These are phyloP conservation scores for Brachyhypopomus occidentalis DNA, from an alignment of 2,113 vertebrate species.

Conservation along the genomic window DNA sequence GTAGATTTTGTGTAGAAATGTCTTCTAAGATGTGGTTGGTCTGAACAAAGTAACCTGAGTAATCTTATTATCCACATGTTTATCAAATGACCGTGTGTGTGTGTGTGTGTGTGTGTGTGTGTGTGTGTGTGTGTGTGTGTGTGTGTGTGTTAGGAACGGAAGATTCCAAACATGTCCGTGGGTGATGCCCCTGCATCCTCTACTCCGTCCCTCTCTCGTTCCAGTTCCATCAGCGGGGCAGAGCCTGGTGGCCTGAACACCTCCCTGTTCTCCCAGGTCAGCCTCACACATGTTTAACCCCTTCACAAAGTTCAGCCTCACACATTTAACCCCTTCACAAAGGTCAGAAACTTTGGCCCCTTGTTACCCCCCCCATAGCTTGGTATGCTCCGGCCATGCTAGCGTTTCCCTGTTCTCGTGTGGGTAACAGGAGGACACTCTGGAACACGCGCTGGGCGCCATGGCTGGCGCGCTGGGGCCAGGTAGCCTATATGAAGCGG, in stretches of 20 bases:
- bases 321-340: too few relatives aligned
- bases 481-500: conserved; percentile 89
- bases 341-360: too few relatives aligned
- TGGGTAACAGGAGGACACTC: conserved; percentile 81
- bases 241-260: conserved; percentile 86
- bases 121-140: conserved; percentile 42
- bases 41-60: too few relatives aligned
- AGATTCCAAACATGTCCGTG: conserved; percentile 68
- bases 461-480: conserved; percentile 80
- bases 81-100: conserved; percentile 5
- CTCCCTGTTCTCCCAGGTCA: conserved; percentile 87
- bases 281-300: not conserved
- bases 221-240: conserved; percentile 89
- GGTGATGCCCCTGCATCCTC: conserved; percentile 81
- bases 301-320: too few relatives aligned
- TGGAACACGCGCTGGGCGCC: conserved; percentile 83
- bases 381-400: too few relatives aligned
- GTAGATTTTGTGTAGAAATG: too few relatives aligned
- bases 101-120: conserved; percentile 41
- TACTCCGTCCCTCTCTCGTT: conserved; percentile 90
- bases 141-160: conserved; percentile 80
- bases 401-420: not conserved
- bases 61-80: not conserved
- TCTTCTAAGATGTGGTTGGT: too few relatives aligned
- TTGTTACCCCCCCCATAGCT: too few relatives aligned